Evolutionary conservation across 1,140 invertebrate genomes (phyloP), one percentile per base, ranked within the genome.

Genomic region (Orchestia grillus): DNA sequence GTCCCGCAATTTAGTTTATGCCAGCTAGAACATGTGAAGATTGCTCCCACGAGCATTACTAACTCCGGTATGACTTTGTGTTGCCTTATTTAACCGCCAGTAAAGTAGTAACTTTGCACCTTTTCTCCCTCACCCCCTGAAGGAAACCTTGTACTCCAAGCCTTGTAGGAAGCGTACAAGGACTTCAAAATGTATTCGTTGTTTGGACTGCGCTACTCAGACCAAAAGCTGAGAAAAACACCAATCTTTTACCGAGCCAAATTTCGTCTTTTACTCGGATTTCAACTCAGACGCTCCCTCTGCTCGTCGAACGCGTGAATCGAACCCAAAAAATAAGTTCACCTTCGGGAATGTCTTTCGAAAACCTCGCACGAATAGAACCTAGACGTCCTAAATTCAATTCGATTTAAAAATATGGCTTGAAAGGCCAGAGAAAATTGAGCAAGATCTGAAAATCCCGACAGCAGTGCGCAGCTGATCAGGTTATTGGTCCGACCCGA

Each of bases 381-480:
- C 62, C 62, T 28, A 77, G 62, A 28, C 62, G 62, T 77, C 62
- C 15, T 77, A 28, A 77, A 77, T 77, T 77, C 62, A 77, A 77
- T 77, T 77, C 62, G 62, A 77, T 77, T 77, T 77, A 77, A 77
- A 77, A 77, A 77, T 77, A 77, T 77, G 62, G 62, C 62, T 77
- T 77, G 62, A 36, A 77, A 77, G 62, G 62, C 62, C 62, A 77
- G 15, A 77, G 62, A 77, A 77, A 77, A 77, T 77, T 77, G 62
- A 77, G 62, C 62, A 77, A 77, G 62, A 77, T 77, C 62, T 28
- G 28, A 77, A 77, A 77, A 77, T 77, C 62, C 62, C 62, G 62
- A 77, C 11, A 28, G 62, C 62, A 36, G 28, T 28, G 28, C 62
- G 1, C 11, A 77, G 36, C 62, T 77, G 62, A 77, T 77, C 62